Evolutionary conservation across 2,113 vertebrate genomes (phyloP), one percentile per base, ranked within the genome.

Genomic region (Mormyrus lacerda): DNA sequence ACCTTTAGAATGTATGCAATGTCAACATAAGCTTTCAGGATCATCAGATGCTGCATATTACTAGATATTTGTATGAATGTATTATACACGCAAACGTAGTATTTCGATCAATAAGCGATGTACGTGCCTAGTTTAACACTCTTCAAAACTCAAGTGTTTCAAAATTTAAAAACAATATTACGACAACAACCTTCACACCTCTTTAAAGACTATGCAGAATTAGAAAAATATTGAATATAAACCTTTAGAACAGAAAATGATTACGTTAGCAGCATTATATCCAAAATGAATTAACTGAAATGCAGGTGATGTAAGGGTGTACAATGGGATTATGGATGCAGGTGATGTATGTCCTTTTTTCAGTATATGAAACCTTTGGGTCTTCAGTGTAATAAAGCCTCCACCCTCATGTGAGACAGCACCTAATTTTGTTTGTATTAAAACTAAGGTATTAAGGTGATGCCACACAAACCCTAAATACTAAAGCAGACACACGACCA

Each of bases 131-230:
- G n/a, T 42, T 79, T 69, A 31, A 79, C 73, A 69, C 35, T 73
- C 65, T 42, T 79, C 31, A 79, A 79, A 35, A 79, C 15, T 42
- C 1, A 79, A 76, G 5, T 65, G 61, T 27, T 65, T 19, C n/a
- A 27, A 69, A 69, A 31, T 69, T 31, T 31, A 31, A 19, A 45
- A 24, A 83, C 79, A 83, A 69, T 31, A 31, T 19, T 27, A 69
- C 13, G 2, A 31, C 61, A 27, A n/a, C 19, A 84, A 84, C 19
- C 24, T 50, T 47, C 89, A 53, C 19, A 51, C 58, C 79, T 53
- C 65, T 55, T 94, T 92, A 92, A 95, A 94, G 93, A 95, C 93
- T 95, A 95, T 95, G 95, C 92, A 88, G 94, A 96, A 95, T 92
- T 94, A 95, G 94, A 93, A 42, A 73, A 73, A 58, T 10, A 61